Conservation (phyloP, 2,888 invertebrate genomes). For the Rhingia campestris region DNA sequence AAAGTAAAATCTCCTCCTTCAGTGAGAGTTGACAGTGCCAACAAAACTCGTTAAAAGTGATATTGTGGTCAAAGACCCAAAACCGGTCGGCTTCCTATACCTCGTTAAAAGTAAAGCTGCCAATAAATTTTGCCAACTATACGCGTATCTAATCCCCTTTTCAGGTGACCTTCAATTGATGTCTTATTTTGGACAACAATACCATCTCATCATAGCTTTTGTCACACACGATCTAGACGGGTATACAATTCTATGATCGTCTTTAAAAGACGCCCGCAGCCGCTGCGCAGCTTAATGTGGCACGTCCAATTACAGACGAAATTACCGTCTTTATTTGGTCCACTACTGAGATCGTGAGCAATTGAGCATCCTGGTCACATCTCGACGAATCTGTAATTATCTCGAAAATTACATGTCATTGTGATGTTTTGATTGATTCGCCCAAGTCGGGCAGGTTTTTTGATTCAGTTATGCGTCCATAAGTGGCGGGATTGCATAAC, state of each 20-base stretch:
- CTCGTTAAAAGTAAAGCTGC: constrained; percentile 37
- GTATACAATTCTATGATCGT: neutral
- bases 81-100: neutral
- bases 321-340: constrained; percentile 59
- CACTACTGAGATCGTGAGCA: constrained; percentile 35
- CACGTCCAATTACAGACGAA: constrained; percentile 61
- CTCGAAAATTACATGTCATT: constrained; percentile 72
- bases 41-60: neutral
- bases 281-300: constrained; percentile 42
- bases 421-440: constrained; percentile 67
- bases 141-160: constrained; percentile 33
- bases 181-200: constrained; percentile 1
- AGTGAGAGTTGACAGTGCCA: too few species aligned
- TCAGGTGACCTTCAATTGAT: constrained; percentile 19
- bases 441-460: constrained; percentile 41
- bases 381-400: constrained; percentile 66
- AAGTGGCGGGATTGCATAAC: constrained; percentile 63
- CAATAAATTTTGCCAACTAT: constrained; percentile 7
- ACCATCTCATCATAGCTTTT: constrained; percentile 26
- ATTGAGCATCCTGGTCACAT: constrained; percentile 65
- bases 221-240: constrained; percentile 14
- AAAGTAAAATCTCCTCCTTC: too few species aligned
- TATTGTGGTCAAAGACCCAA: neutral
- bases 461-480: constrained; percentile 47
- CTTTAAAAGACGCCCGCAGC: neutral